Percentiles rank a stretch among this genome's conserved stretches.
Conservation (phyloP, 2,797 vertebrate species). For the Labroides dimidiatus region DNA sequence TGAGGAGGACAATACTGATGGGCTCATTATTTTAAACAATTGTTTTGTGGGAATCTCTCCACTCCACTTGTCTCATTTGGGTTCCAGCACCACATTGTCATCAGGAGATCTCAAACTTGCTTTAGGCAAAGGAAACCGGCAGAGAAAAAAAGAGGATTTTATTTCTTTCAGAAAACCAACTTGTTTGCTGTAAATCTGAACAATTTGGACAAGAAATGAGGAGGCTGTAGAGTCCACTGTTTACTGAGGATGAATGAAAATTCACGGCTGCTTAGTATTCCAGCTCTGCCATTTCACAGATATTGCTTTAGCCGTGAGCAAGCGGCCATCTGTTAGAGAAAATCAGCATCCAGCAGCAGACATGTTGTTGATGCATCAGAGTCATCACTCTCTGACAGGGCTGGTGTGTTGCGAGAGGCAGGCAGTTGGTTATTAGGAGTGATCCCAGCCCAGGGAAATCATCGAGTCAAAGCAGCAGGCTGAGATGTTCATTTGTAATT, state of each 20-base stretch:
- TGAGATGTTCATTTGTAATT: conserved; percentile 54
- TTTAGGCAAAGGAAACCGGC: neutral
- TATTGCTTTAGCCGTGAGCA: conserved; percentile 57
- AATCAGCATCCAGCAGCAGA: conserved; percentile 47
- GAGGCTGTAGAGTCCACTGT: conserved; percentile 6
- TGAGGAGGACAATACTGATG: conserved; percentile 41
- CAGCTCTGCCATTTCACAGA: conserved; percentile 34
- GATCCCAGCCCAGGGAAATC: conserved; percentile 49
- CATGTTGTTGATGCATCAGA: conserved; percentile 48
- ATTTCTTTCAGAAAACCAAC: conserved; percentile 3
- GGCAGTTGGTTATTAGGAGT: conserved; percentile 45
- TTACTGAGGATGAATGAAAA: conserved; percentile 32
- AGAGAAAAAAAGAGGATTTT: neutral
- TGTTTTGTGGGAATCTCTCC: conserved; percentile 25
- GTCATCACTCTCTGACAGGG: conserved; percentile 50
- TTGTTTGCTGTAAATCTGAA: neutral
- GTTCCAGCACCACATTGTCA: conserved; percentile 16
- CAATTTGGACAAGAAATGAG: conserved; percentile 2
- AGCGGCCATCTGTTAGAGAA: conserved; percentile 65
- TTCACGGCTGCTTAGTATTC: conserved; percentile 52
- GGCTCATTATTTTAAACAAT: conserved; percentile 50
- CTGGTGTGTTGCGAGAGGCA: conserved; percentile 28
- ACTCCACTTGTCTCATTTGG: conserved; percentile 1
- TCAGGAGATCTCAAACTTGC: too few species aligned
- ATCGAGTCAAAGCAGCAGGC: conserved; percentile 47